Evolutionary conservation across 2,797 vertebrate genomes (phyloP), one percentile per base, ranked within the genome.

Genomic region (Syndactyla subalaris): DNA sequence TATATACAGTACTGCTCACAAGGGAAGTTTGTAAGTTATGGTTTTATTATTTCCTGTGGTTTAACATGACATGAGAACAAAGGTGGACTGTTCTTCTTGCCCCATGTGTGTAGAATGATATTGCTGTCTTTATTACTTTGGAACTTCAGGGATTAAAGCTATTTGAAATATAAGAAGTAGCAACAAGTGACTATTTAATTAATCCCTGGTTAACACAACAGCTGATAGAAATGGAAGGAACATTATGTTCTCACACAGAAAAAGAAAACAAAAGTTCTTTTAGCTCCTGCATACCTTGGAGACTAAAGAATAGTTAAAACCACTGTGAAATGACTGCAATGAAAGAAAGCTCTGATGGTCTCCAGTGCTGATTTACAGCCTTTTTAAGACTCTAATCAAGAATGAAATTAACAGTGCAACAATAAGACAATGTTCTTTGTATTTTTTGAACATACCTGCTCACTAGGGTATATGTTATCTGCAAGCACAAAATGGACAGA

Each of bases 101-200:
- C 92, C 81, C 30, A 0, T 43, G 67, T 84, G 93, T 55, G 34
- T 24, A 57, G 59, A 51, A 86, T 78, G 59, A 86, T 94, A 96
- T 95, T 92, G 70, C 78, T 0, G 0, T 55, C 82, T 91, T 96
- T 95, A 96, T 96, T 96, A 95, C 92, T 95, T 85, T 78, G 84
- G 91, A 94, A 92, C 85, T 92, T 93, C 22, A 41, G 92, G 94
- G 95, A 96, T 84, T 96, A 75, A 77, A 93, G 86, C 92, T 89
- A 41, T 95, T 95, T 96, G 84, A 78, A 91, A 93, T 85, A 76
- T 57, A 95, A 85, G 71, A 67, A 88, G 41, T 9, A 91, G 75
- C 85, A 96, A 83, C 67, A 88, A 96, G 89, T 78, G 88, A 87
- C 89, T 92, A 59, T 74, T 82, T 94, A 97, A 96, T 93, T 96